phyloP scores from a whole-genome alignment of 2,113 vertebrate species.

The Forbesichthys agassizii region DNA sequence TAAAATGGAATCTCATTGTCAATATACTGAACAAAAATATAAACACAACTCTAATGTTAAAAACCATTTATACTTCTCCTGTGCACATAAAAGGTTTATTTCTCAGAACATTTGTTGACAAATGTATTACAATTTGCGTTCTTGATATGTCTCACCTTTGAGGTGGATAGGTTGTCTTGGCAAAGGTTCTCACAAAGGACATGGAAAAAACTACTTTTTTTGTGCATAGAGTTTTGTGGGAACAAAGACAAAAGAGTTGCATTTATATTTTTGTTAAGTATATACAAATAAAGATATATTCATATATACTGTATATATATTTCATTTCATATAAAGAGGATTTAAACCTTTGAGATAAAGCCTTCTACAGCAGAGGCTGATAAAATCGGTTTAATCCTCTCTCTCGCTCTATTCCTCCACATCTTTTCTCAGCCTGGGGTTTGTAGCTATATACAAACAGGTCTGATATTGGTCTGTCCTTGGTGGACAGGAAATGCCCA shows the following conservation, averaged over 20 bases:
- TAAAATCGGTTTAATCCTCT: conserved; percentile 52
- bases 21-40: conserved; percentile 6
- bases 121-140: too few relatives aligned
- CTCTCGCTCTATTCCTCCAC: conserved; percentile 42
- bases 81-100: too few relatives aligned
- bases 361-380: conserved; percentile 44
- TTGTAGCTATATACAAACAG: conserved; percentile 66
- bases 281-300: conserved; percentile 48
- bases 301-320: conserved; percentile 49
- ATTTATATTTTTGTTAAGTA: conserved; percentile 41
- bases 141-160: too few relatives aligned
- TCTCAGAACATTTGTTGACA: too few relatives aligned
- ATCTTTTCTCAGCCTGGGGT: conserved; percentile 50
- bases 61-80: background rate
- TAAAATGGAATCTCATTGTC: conserved; percentile 70
- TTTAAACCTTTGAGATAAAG: conserved; percentile 48
- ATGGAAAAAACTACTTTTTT: too few relatives aligned
- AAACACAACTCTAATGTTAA: too few relatives aligned
- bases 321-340: conserved; percentile 73
- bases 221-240: too few relatives aligned
- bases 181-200: too few relatives aligned
- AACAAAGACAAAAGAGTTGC: too few relatives aligned
- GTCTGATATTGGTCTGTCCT: conserved; percentile 63
- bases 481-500: conserved; percentile 69
- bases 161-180: too few relatives aligned